Evolutionary conservation across 2,888 invertebrate species (phyloP), one percentile per base, ranked within the genome.

Genomic region (Scaptomyza caliginosa): DNA sequence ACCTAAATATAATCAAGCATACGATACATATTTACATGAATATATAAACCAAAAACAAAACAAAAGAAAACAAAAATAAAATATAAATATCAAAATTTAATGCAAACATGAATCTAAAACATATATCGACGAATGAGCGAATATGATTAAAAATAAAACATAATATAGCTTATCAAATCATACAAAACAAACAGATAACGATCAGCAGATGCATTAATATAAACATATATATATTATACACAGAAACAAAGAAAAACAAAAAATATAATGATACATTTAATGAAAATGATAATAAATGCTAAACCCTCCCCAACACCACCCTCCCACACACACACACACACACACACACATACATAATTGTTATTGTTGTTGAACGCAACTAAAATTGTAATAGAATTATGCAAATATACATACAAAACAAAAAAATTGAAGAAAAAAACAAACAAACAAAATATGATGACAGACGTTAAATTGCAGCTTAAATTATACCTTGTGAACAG

Each of bases 371-470:
- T 83, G 65, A 88, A 83, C 62, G 83, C 83, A 88, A 83, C 88
- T 88, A 71, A 88, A 83, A 83, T 77, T 83, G 88, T 83, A 83
- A 83, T 83, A 83, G 88, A 86, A 86, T 88, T 80, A 88, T 83
- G 84, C 84, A 87, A 83, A 83, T 83, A 88, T 87, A 82, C 83
- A 85, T 80, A 80, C 62, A 79, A 73, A 32, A 32, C 13, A 32
- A 6, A 16, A 34, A 34, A 32, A n/a, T n/a, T n/a, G n/a, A n/a
- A n/a, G n/a, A n/a, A 5, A 5, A 13, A 6, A 30, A 5, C n/a
- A 0, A 4, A 13, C 24, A 1, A 26, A 26, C 7, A 26, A 5
- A 58, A 62, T 67, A 76, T 77, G 77, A 77, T 60, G 74, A 75
- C 64, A 77, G 16, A 82, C 85, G 82, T 82, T 82, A 79, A 77